These are phyloP conservation scores for Calosoma granatense DNA, from an alignment of 1,140 invertebrate species.

Conservation along the genomic window DNA sequence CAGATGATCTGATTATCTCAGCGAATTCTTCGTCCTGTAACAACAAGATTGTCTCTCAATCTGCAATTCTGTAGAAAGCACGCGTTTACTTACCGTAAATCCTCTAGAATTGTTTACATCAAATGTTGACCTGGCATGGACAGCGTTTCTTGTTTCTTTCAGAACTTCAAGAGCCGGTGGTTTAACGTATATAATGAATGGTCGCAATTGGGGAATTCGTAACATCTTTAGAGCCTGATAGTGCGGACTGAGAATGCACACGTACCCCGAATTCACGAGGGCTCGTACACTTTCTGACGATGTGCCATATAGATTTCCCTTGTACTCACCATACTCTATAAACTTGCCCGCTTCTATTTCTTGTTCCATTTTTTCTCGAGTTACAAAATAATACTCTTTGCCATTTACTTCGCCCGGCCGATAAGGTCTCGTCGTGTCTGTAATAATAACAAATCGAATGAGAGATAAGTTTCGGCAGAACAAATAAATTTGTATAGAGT, in stretches of 20 bases:
- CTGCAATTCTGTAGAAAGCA: neutral
- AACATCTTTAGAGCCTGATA: constrained; percentile 91
- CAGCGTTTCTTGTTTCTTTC: constrained; percentile 68
- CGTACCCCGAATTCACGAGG: constrained; percentile 76
- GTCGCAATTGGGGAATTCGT: constrained; percentile 81
- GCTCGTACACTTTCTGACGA: constrained; percentile 80
- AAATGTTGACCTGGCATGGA: constrained; percentile 79
- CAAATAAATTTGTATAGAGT: neutral
- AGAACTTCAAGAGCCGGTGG: constrained; percentile 79
- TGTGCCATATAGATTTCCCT: constrained; percentile 95
- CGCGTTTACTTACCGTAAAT: constrained; percentile 64
- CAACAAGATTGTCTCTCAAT: neutral
- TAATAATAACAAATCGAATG: constrained; percentile 25
- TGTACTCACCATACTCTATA: constrained; percentile 94
- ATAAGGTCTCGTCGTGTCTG: constrained; percentile 81
- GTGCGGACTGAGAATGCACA: constrained; percentile 92
- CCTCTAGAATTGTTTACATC: constrained; percentile 79
- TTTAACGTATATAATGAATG: constrained; percentile 90
- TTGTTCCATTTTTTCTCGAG: constrained; percentile 80
- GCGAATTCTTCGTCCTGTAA: constrained; percentile 86
- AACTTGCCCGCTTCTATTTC: constrained; percentile 85
- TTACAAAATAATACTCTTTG: constrained; percentile 90
- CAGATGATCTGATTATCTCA: constrained; percentile 77
- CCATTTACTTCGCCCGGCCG: constrained; percentile 82
- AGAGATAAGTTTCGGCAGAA: constrained; percentile 11